Evolutionary conservation across 2,888 invertebrate genomes (phyloP), one percentile per base, ranked within the genome.

Genomic region (Desoria tigrina): DNA sequence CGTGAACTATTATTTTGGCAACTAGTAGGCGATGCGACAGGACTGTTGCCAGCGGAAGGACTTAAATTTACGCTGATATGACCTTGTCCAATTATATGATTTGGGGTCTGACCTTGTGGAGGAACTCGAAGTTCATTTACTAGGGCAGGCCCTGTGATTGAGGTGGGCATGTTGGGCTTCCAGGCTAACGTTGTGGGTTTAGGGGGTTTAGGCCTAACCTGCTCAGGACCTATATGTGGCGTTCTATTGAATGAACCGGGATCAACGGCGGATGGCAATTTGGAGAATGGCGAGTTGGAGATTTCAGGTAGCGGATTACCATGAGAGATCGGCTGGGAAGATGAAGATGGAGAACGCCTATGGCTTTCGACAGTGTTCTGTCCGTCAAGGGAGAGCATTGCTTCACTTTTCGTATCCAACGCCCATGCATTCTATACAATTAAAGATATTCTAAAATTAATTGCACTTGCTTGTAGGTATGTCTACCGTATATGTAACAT

Each of bases 351-450:
- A 45, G 45, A 4, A 4, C 9, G 11, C 11, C 32, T 32, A 4
- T 7, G 4, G 11, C 11, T 32, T 32, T 32, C 32, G 4, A 32
- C 32, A 32, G 32, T 32, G 11, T 32, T 32, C 24, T 45, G 32
- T 27, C 57, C 53, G 6, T 28, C 51, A 26, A 69, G 16, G 18
- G 68, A 55, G 16, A 74, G 50, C 49, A 74, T 67, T 57, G 74
- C 74, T n/a, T 74, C 74, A 54, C 72, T 74, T 56, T 74, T 62
- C 23, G 72, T 72, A 16, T 49, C 67, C 53, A 74, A 71, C 23
- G 62, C 58, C 74, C 73, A 76, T 1, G 72, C 59, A 65, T 74
- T 72, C 73, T 75, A 37, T n/a, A n/a, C n/a, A n/a, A n/a, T n/a
- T n/a, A 49, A 65, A 63, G 51, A 16, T 21, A 45, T 45, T 45